A percentile compares a stretch with the other conserved stretches of the same genome.
phyloP scores from a whole-genome alignment of 1,140 invertebrate genomes.

The Ips nitidus region DNA sequence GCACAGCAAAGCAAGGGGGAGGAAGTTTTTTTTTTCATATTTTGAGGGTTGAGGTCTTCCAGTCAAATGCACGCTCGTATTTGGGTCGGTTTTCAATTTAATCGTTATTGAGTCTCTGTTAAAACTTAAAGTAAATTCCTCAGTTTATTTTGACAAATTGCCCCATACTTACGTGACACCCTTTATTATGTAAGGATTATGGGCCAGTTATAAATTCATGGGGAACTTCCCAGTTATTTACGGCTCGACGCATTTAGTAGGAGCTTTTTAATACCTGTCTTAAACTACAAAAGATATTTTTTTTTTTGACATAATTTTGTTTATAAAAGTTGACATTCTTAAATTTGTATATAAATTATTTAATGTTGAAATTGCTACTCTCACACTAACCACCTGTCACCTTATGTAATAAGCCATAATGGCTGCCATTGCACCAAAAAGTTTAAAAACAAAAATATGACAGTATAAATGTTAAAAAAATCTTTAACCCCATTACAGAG shows the following conservation, averaged over 20 bases:
- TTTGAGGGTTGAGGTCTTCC: not conserved
- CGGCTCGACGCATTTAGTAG: not conserved
- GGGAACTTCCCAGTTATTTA: constrained; percentile 1
- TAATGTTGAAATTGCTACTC: too few species aligned
- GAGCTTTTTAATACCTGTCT: too few species aligned
- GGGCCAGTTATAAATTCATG: not conserved
- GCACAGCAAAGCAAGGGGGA: not conserved
- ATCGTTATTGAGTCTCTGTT: not conserved
- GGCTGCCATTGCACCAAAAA: too few species aligned
- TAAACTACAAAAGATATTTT: too few species aligned
- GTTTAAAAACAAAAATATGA: too few species aligned
- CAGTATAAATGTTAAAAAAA: too few species aligned
- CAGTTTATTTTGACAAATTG: not conserved
- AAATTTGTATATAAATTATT: too few species aligned
- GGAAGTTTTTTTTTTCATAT: not conserved
- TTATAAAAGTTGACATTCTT: too few species aligned
- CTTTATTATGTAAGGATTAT: constrained; percentile 5
- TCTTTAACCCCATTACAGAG: too few species aligned
- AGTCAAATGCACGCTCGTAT: not conserved
- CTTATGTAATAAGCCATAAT: too few species aligned
- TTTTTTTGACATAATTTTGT: too few species aligned
- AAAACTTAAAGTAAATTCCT: not conserved
- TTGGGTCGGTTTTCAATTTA: not conserved
- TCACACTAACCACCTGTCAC: too few species aligned
- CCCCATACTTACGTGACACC: not conserved